Evolutionary conservation across 2,888 invertebrate species (phyloP).

Genomic region (Agrochola lota): DNA sequence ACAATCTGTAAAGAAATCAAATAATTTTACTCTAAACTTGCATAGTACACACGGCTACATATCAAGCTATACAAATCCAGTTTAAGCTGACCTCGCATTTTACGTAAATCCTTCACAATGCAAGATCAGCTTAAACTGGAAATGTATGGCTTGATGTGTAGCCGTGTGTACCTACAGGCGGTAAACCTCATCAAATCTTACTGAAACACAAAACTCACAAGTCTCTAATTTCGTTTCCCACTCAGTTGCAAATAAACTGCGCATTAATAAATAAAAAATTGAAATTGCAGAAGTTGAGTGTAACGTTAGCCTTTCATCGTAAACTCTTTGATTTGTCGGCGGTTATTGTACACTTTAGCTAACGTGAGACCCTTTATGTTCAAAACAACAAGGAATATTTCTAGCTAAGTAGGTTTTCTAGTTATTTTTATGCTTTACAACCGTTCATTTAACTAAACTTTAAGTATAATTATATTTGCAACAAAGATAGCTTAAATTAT

Average conservation of each 20-base stretch:
- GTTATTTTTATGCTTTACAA: not conserved
- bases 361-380: conserved; percentile 37
- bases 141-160: no score
- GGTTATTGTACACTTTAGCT: conserved; percentile 50
- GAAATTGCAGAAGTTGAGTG: conserved; percentile 39
- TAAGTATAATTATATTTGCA: not conserved
- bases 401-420: conserved; percentile 3
- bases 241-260: conserved; percentile 51
- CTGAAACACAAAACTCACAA: conserved; percentile 49
- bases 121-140: no score
- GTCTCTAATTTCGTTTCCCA: conserved; percentile 65
- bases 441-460: no score
- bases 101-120: no score
- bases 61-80: no score
- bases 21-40: not conserved
- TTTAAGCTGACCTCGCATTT: no score
- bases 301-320: conserved; percentile 38
- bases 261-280: conserved; percentile 16
- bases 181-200: conserved; percentile 21
- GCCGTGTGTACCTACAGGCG: not conserved
- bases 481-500: not conserved
- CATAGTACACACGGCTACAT: no score
- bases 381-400: conserved; percentile 10
- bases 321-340: conserved; percentile 50
- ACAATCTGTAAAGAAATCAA: not conserved